Base-by-base conservation (phyloP, 2,113 vertebrate species). In the Anolis sagrei region DNA sequence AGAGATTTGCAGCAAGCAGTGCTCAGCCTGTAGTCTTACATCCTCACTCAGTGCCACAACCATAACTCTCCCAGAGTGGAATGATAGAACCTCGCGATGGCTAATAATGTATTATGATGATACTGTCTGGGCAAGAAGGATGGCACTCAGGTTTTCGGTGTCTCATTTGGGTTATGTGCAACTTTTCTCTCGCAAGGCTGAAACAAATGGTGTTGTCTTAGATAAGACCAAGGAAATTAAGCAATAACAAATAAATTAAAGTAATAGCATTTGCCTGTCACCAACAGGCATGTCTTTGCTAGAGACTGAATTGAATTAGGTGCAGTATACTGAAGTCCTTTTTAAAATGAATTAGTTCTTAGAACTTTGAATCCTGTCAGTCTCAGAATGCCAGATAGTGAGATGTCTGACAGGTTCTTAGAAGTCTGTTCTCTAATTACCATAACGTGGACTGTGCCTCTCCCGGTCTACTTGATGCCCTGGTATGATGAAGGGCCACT, bases 1-100 rank as follows among this genome's bases (percentile, higher is more conserved):
- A 93, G 89, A 96, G 93, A 95, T 95, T 95, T 96, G 96, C 92
- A 91, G 92, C 94, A 93, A 94, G 89, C 88, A 94, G 89, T 84
- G 82, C 89, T 95, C 92, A 21, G 89, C 87, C 94, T 95, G 92
- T 91, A 96, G 93, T 88, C 88, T 93, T 91, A 92, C 69, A 89
- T 94, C 86, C 81, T 93, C 91, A 76, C 80, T 93, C 91, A 74
- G 58, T 91, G 86, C 82, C 87, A 93, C 27, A 87, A 86, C 84
- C 88, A 88, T 96, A 95, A 95, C 82, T 96, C 91, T 94, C 74
- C 69, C 69, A 66, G 89, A 93, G 76, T 89, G 90, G 94, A 95
- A 96, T 92, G 94, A 95, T 85, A 95, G 87, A 91, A 89, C 91
- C 93, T 85, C 92, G 92, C 87, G 93, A 93, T 90, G 90, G 91